Base-by-base conservation (phyloP, 2,888 invertebrate species). In the Seladonia tumulorum region DNA sequence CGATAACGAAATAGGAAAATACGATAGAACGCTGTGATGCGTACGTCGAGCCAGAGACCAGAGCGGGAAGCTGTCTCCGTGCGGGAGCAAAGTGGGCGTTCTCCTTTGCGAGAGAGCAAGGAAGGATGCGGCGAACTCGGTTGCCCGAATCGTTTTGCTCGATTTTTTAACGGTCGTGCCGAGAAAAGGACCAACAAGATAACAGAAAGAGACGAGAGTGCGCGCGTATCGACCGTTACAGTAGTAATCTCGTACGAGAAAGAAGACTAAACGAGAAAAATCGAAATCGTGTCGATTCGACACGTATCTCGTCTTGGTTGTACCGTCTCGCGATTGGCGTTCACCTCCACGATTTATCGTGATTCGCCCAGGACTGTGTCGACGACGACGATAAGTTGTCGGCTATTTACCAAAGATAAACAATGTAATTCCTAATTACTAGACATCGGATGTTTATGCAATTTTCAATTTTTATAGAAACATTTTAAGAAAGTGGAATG, bases 111-210 rank as follows among this genome's bases (percentile, higher is more conserved):
- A 83, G 85, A 84, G 63, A 63, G 63, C 29, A 29, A 29, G 79
- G 60, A 76, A 81, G 68, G 82, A 79, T 77, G 78, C 76, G 74
- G 76, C 53, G 78, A 81, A 82, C 78, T 83, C 66, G 88, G 72
- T 74, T 53, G 79, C 63, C 57, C 63, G 45, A 79, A 81, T 75
- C 88, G 79, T 86, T 91, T 92, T 92, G 91, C 90, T 93, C 89
- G 81, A 90, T 92, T 92, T 93, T 93, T 93, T 92, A 93, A 93
- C 93, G 93, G 93, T 93, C 93, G 89, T 89, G 83, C 75, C 82
- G 82, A 85, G 80, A 80, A 78, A 75, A 53, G 63, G 74, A 71
- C 79, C 74, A 71, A 82, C 72, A 78, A 79, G 80, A 79, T 68
- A 72, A 77, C 72, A 78, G 76, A 75, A 79, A 68, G 78, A 87